Evolutionary conservation across 2,113 vertebrate species (phyloP).

Genomic region (Pteruthius melanotis): DNA sequence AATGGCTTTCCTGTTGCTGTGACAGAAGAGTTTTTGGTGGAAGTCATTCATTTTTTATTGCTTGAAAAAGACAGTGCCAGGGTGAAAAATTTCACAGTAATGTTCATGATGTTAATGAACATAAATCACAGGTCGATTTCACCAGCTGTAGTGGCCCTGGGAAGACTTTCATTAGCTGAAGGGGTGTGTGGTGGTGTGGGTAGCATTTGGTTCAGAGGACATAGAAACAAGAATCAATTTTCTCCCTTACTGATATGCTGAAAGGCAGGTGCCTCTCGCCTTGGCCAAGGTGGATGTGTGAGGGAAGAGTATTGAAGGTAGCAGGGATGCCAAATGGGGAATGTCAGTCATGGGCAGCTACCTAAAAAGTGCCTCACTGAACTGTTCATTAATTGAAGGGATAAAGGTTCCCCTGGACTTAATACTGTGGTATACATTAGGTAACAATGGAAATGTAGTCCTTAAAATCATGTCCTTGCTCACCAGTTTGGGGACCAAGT

Average conservation of each 20-base stretch:
- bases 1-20: conserved; percentile 3
- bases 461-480: neutral
- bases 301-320: neutral
- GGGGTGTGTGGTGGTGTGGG: neutral
- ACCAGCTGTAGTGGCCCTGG: neutral
- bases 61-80: neutral
- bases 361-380: neutral
- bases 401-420: neutral
- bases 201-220: neutral
- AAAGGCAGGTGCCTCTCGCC: neutral
- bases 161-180: neutral
- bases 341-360: neutral
- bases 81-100: conserved; percentile 13
- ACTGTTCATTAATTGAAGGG: neutral
- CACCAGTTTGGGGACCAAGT: neutral
- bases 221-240: neutral
- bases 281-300: neutral
- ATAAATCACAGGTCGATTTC: neutral
- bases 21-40: conserved; percentile 37
- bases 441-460: neutral
- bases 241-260: neutral
- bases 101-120: conserved; percentile 21
- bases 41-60: conserved; percentile 33
- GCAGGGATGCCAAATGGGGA: neutral
- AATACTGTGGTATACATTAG: neutral